These are phyloP conservation scores for Enteromius fasciolatus DNA, from an alignment of 2,797 vertebrate genomes.

Conservation along the genomic window DNA sequence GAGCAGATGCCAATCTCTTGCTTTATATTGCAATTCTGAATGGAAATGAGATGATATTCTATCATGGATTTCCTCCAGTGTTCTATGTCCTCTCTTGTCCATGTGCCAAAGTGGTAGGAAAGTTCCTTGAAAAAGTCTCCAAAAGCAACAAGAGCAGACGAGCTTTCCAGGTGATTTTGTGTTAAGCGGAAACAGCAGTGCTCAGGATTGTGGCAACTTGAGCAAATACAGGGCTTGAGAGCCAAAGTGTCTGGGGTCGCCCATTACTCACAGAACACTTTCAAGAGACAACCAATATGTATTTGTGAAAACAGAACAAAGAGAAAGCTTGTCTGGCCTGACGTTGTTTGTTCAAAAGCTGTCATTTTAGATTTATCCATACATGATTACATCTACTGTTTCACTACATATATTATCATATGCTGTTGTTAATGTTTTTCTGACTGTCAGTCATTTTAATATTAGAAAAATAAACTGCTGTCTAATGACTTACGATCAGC, in stretches of 20 bases:
- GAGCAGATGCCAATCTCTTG: not conserved
- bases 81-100: constrained; percentile 29
- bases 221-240: constrained; percentile 11
- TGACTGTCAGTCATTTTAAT: constrained; percentile 20
- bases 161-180: constrained; percentile 54
- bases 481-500: not conserved
- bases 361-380: constrained; percentile 17
- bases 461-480: constrained; percentile 32
- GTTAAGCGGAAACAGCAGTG: constrained; percentile 40
- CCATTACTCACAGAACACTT: constrained; percentile 29
- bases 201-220: constrained; percentile 42
- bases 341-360: constrained; percentile 16
- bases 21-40: constrained; percentile 45
- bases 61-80: constrained; percentile 28
- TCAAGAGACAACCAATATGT: constrained; percentile 9
- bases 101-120: constrained; percentile 52
- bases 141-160: constrained; percentile 54
- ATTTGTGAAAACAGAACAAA: constrained; percentile 28
- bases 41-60: constrained; percentile 33
- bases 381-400: not conserved
- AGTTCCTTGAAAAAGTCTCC: constrained; percentile 42
- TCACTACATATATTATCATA: constrained; percentile 15
- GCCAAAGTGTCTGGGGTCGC: constrained; percentile 23
- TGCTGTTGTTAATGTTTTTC: not conserved
- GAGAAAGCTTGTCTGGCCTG: not conserved